Percentiles rank a stretch among this genome's conserved stretches.
Evolutionary conservation across 2,888 invertebrate genomes (phyloP).

Genomic region (Aporophyla lueneburgensis): DNA sequence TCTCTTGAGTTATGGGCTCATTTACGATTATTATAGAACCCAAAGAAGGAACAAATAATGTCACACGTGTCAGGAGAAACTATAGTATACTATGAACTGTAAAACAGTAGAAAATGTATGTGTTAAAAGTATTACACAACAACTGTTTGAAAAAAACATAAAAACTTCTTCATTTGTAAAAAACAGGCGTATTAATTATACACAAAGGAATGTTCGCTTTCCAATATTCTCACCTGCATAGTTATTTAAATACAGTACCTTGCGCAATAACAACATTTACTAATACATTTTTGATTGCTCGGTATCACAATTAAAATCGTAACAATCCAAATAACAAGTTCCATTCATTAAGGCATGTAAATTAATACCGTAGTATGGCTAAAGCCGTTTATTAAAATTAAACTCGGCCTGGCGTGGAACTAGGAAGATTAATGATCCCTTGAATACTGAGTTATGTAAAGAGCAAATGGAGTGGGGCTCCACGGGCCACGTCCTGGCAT

Average conservation of each 20-base stretch:
- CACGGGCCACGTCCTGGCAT: conserved; percentile 86
- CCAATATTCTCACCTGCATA: conserved; percentile 18
- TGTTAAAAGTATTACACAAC: neutral
- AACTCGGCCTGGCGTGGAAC: conserved; percentile 88
- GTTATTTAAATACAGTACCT: conserved; percentile 37
- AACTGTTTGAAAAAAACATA: conserved; percentile 12
- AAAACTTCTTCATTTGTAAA: conserved; percentile 9
- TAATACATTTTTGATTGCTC: conserved; percentile 69
- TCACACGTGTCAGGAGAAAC: conserved; percentile 15
- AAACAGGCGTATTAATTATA: neutral
- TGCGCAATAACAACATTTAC: conserved; percentile 51
- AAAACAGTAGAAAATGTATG: conserved; percentile 5
- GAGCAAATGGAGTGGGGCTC: conserved; percentile 88
- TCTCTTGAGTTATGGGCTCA: conserved; percentile 81
- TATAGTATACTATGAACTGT: conserved; percentile 2
- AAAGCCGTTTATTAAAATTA: conserved; percentile 90
- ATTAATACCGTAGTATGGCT: conserved; percentile 85
- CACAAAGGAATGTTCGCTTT: conserved; percentile 18
- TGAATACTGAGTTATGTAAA: conserved; percentile 90
- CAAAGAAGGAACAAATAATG: conserved; percentile 60
- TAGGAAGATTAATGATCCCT: conserved; percentile 90
- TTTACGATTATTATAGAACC: conserved; percentile 79
- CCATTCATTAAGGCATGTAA: conserved; percentile 84
- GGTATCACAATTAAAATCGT: conserved; percentile 74
- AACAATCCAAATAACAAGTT: conserved; percentile 76